Evolutionary conservation across 2,797 vertebrate species (phyloP), one percentile per base, ranked within the genome.

Genomic region (Momotus momota): DNA sequence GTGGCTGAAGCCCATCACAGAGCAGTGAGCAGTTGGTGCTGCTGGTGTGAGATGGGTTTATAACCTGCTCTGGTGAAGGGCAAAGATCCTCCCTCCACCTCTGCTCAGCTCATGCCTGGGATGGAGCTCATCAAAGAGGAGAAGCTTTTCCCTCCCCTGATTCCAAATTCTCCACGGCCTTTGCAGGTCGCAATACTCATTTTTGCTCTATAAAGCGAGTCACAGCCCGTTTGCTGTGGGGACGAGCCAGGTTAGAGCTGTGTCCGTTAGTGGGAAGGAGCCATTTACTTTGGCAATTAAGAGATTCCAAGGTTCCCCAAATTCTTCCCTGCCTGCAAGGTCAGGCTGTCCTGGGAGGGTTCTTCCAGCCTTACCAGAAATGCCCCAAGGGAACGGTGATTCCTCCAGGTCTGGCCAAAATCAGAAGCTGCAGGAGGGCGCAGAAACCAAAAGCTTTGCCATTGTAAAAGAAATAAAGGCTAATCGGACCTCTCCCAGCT

Each of bases 341-440:
- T 41, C 40, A 75, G 22, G 31, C 49, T 89, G 81, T 67, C 74
- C 69, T 2, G 11, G 49, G 72, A 93, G n/a, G 31, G 29, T 10
- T 90, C 45, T 65, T 71, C 48, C 74, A 77, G 33, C 61, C 81
- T 77, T 64, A 91, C 31, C 72, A 91, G 85, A 89, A 80, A 77
- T 19, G 27, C 8, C 52, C 58, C 69, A 20, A 13, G 46, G 40
- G 29, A 90, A 92, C 1, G 3, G 60, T 1, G 12, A 67, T 83
- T 96, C 87, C 79, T 84, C 38, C 52, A 62, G 62, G 35, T 84
- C 90, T 78, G 64, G 70, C 70, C 69, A 88, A 87, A 82, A 73
- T 10, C 46, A 82, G 88, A 88, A 82, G 61, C 73, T 51, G 79
- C 52, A 87, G 52, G 49, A 57, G 3, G 7, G 46, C 46, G 43